Evolutionary conservation across 2,888 invertebrate species (phyloP).

Genomic region (Adela reaumurella): DNA sequence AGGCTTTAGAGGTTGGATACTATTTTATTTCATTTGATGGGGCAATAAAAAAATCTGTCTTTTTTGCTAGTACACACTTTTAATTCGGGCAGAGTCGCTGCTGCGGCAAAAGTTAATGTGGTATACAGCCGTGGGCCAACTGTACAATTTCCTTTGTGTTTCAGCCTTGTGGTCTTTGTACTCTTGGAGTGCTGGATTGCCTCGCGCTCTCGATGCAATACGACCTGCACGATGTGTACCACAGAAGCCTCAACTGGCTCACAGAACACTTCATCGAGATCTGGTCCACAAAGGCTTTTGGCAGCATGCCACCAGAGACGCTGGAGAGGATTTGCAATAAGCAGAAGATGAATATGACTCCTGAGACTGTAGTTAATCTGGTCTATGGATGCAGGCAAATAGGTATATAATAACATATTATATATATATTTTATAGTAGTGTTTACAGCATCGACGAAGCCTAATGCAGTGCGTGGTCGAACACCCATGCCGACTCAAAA

Average conservation of each 20-base stretch:
- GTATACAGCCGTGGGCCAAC: neutral
- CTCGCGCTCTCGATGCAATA: constrained; percentile 81
- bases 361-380: constrained; percentile 78
- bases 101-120: no score
- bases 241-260: constrained; percentile 84
- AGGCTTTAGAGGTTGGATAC: no score
- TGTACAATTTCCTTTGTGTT: constrained; percentile 16
- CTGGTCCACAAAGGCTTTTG: constrained; percentile 90
- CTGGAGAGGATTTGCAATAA: constrained; percentile 82
- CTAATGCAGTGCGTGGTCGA: neutral
- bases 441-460: neutral
- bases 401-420: constrained; percentile 50
- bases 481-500: neutral
- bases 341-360: constrained; percentile 72
- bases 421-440: neutral
- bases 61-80: no score
- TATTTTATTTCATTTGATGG: no score
- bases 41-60: no score
- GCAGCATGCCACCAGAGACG: constrained; percentile 76
- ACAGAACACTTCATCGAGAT: constrained; percentile 82
- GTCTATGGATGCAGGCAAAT: constrained; percentile 73
- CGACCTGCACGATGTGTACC: constrained; percentile 82
- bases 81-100: no score
- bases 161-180: constrained; percentile 85
- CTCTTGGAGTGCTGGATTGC: constrained; percentile 82